Percentiles rank a stretch among this genome's conserved stretches.
Evolutionary conservation across 1,140 invertebrate species (phyloP).

Genomic region (Luehdorfia chinensis): DNA sequence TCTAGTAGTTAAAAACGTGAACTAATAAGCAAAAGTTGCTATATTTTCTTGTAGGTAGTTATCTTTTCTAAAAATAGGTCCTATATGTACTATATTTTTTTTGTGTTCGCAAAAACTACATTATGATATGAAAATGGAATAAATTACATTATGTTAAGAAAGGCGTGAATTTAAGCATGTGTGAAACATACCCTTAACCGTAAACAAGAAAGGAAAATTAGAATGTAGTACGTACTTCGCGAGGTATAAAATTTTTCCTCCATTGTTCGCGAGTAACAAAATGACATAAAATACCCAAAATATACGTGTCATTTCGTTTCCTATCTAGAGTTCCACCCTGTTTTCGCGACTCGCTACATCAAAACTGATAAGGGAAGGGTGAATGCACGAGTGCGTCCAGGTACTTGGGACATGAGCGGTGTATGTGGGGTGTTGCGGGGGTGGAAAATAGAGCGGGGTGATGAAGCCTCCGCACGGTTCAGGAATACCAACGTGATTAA

Average conservation of each 20-base stretch:
- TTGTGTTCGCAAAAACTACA: too few species aligned
- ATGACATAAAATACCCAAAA: conserved; percentile 38
- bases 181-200: neutral
- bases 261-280: conserved; percentile 17
- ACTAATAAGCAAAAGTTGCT: too few species aligned
- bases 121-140: too few species aligned
- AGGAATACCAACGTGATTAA: conserved; percentile 71
- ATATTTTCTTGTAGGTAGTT: too few species aligned
- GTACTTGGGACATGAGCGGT: conserved; percentile 40
- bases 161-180: conserved; percentile 12
- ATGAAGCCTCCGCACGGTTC: conserved; percentile 37
- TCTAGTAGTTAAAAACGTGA: too few species aligned
- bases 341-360: conserved; percentile 48
- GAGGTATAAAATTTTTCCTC: conserved; percentile 21
- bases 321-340: conserved; percentile 42
- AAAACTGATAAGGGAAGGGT: conserved; percentile 73
- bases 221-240: conserved; percentile 10
- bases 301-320: conserved; percentile 47
- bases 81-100: too few species aligned
- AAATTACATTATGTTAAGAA: conserved; percentile 6
- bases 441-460: conserved; percentile 23
- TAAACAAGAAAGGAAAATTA: conserved; percentile 10
- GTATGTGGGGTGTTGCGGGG: conserved; percentile 13
- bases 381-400: conserved; percentile 69
- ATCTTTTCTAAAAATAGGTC: too few species aligned